A percentile compares a stretch with the other conserved stretches of the same genome.
phyloP scores from a whole-genome alignment of 2,113 vertebrate species.

The Nanorana parkeri region DNA sequence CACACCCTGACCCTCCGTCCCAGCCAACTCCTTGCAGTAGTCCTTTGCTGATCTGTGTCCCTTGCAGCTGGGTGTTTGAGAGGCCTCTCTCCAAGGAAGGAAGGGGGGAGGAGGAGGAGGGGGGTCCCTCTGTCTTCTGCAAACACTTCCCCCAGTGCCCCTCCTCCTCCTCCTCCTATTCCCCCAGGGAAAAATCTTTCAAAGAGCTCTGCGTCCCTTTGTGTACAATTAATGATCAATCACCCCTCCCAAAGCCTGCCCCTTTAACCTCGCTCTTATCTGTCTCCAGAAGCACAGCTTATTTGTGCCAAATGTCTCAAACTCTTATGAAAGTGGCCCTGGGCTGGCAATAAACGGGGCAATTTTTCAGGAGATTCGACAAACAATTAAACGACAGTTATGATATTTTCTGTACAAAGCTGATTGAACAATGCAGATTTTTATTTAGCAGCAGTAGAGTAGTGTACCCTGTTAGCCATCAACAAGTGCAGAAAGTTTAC shows the following conservation, averaged over 20 bases:
- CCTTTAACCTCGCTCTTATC: conserved; percentile 5
- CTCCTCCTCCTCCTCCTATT: conserved; percentile 5
- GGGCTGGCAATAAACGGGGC: too few relatives aligned
- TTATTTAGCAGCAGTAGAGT: too few relatives aligned
- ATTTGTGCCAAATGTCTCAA: not conserved
- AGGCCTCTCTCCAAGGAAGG: conserved; percentile 12
- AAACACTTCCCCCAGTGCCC: conserved; percentile 17
- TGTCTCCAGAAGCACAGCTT: not conserved
- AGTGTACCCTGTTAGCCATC: too few relatives aligned
- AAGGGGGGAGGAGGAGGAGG: not conserved
- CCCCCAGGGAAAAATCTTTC: conserved; percentile 21
- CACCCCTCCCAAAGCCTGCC: conserved; percentile 4
- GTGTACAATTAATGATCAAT: conserved; percentile 27
- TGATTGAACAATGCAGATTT: too few relatives aligned
- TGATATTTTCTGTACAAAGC: too few relatives aligned
- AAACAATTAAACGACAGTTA: too few relatives aligned
- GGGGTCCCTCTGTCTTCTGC: conserved; percentile 29
- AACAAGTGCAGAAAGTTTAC: too few relatives aligned
- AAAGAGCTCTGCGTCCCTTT: conserved; percentile 15
- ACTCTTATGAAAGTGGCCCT: too few relatives aligned
- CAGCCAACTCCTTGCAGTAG: conserved; percentile 17
- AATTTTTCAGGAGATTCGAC: too few relatives aligned
- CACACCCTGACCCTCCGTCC: conserved; percentile 17
- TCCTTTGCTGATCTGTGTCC: not conserved
- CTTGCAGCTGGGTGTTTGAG: conserved; percentile 1